Conservation (phyloP, 2,888 invertebrate genomes). For the Amphimallon solstitiale region DNA sequence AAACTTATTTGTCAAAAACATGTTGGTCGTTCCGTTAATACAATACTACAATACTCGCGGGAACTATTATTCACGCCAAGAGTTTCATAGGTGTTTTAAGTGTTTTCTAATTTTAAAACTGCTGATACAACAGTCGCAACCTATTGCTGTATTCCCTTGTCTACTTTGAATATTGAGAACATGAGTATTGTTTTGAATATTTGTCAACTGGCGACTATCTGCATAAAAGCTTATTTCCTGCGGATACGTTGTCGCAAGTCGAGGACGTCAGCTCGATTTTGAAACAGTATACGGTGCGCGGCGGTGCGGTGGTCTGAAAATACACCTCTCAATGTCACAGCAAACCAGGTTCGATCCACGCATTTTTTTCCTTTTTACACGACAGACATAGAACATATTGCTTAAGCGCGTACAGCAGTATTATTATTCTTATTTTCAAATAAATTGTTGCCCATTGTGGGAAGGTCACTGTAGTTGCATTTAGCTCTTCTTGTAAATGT, state of each 20-base stretch:
- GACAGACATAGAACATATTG: slow-evolving; percentile 15
- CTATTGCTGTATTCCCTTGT: neutral
- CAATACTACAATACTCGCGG: too few relatives aligned
- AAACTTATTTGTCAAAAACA: too few relatives aligned
- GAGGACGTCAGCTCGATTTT: slow-evolving; percentile 25
- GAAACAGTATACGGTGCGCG: neutral
- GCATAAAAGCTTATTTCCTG: slow-evolving; percentile 35
- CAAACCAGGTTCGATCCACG: slow-evolving; percentile 11
- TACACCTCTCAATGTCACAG: slow-evolving; percentile 23
- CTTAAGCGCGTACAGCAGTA: slow-evolving; percentile 17
- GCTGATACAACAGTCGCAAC: neutral
- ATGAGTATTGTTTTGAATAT: slow-evolving; percentile 20
- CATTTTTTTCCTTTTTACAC: slow-evolving; percentile 4
- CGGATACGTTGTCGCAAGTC: slow-evolving; percentile 32
- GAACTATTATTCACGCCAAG: neutral
- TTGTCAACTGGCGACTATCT: slow-evolving; percentile 21
- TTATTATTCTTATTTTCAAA: slow-evolving; percentile 23
- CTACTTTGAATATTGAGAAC: neutral
- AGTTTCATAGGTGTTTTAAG: neutral
- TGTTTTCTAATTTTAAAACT: slow-evolving; percentile 16
- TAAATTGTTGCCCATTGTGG: slow-evolving; percentile 15
- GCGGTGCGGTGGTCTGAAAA: slow-evolving; percentile 24
- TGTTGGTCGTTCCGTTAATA: too few relatives aligned
- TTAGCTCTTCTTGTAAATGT: slow-evolving; percentile 3
- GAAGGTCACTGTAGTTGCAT: slow-evolving; percentile 13